Evolutionary conservation across 1,140 invertebrate genomes (phyloP).

Genomic region (Procambarus clarkii): DNA sequence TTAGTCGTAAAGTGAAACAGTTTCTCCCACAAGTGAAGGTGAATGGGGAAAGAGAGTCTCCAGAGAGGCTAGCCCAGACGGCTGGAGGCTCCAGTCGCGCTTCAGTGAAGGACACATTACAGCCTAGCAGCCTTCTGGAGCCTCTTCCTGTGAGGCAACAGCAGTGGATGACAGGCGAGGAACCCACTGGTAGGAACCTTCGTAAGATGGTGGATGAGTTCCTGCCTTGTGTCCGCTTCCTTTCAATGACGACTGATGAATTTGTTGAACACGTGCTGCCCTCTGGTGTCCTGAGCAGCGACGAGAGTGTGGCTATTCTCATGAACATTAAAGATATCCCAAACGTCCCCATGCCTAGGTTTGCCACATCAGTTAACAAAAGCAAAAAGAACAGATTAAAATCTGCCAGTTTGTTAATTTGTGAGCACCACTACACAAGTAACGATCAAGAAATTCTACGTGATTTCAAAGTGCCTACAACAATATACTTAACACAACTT

Average conservation of each 20-base stretch:
- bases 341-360: background rate
- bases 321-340: conserved; percentile 30
- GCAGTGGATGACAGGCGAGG: background rate
- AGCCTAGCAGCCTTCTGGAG: too few species aligned
- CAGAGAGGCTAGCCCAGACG: too few species aligned
- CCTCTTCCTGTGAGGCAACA: background rate
- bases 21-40: background rate
- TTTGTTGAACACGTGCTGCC: conserved; percentile 30
- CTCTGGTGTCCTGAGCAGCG: conserved; percentile 7
- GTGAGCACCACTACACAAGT: background rate
- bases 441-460: conserved; percentile 27
- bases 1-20: background rate
- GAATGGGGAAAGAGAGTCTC: background rate
- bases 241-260: conserved; percentile 23
- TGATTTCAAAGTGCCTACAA: conserved; percentile 2
- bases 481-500: background rate
- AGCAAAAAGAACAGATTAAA: background rate
- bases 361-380: background rate
- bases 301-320: conserved; percentile 8
- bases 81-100: too few species aligned
- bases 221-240: conserved; percentile 16
- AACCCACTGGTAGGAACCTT: background rate
- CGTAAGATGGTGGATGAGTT: background rate
- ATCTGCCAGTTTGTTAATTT: background rate
- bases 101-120: too few species aligned